A percentile compares a stretch with the other conserved stretches of the same genome.
Conservation (phyloP, 23 tunicate species). For the Styela plicata region DNA sequence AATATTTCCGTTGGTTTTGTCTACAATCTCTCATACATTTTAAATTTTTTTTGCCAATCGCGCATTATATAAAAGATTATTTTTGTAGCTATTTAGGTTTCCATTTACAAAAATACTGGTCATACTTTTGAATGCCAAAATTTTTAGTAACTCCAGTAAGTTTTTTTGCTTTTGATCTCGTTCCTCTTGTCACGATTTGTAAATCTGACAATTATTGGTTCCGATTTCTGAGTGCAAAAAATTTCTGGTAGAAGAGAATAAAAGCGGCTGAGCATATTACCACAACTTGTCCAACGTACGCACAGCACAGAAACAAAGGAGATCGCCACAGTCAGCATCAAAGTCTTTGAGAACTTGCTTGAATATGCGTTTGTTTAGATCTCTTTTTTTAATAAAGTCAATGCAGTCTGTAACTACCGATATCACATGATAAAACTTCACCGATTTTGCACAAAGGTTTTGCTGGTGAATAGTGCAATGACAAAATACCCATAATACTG, state of each 20-base stretch:
- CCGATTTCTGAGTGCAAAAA: constrained; percentile 23
- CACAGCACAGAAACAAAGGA: constrained; percentile 45
- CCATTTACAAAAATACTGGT: no score
- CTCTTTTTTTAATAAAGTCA: constrained; percentile 67
- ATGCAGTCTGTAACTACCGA: constrained; percentile 51
- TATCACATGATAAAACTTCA: constrained; percentile 55
- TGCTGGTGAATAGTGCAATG: constrained; percentile 43
- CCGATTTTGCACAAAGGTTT: constrained; percentile 63
- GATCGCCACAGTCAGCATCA: constrained; percentile 46
- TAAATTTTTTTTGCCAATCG: no score
- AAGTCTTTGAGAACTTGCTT: constrained; percentile 48
- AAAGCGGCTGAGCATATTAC: constrained; percentile 45
- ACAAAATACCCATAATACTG: no score
- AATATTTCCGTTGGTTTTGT: no score
- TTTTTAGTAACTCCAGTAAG: no score
- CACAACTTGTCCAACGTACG: constrained; percentile 42
- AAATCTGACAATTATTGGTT: no score
- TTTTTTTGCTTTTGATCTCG: no score
- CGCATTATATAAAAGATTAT: no score
- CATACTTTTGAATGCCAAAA: no score
- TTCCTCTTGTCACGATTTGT: no score
- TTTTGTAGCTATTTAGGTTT: no score
- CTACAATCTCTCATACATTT: no score
- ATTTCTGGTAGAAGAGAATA: constrained; percentile 38
- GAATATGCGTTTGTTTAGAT: constrained; percentile 60